A percentile compares a stretch with the other conserved stretches of the same genome.
Evolutionary conservation across 2,113 vertebrate genomes (phyloP).

Genomic region (Phylloscopus trochiloides): DNA sequence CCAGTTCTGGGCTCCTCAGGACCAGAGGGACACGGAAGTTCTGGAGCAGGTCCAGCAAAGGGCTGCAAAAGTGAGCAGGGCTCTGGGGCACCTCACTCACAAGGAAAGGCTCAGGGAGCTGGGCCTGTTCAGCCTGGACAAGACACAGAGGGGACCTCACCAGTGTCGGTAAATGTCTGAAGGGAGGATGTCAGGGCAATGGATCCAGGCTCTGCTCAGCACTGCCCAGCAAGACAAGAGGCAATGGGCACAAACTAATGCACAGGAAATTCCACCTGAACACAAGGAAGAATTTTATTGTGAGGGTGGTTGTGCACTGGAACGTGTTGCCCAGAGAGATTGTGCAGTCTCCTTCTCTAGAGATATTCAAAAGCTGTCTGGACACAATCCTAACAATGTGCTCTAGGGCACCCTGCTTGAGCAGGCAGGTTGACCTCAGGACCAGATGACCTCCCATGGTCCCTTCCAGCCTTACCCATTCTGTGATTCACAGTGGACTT

Average conservation of each 20-base stretch:
- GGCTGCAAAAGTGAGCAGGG: neutral
- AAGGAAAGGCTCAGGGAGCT: neutral
- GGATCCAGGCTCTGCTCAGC: neutral
- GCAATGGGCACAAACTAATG: neutral
- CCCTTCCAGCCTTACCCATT: neutral
- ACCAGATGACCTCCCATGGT: neutral
- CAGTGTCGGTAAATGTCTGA: neutral
- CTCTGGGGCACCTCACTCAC: neutral
- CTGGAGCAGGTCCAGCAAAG: neutral
- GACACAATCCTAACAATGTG: too few species aligned
- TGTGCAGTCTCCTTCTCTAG: neutral
- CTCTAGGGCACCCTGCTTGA: neutral
- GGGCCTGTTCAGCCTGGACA: neutral
- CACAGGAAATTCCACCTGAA: neutral
- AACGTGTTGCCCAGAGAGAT: neutral
- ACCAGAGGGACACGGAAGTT: neutral
- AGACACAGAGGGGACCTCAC: neutral
- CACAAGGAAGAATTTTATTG: neutral
- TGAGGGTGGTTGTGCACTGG: neutral
- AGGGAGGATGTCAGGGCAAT: neutral
- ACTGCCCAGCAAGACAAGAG: neutral
- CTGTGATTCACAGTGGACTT: neutral
- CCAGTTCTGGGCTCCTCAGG: neutral
- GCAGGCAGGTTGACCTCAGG: too few species aligned
- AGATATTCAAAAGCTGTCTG: neutral